Percentiles rank a stretch among this genome's conserved stretches.
phyloP scores from a whole-genome alignment of 2,888 invertebrate species.

The Mongoloraphidia duomilia region DNA sequence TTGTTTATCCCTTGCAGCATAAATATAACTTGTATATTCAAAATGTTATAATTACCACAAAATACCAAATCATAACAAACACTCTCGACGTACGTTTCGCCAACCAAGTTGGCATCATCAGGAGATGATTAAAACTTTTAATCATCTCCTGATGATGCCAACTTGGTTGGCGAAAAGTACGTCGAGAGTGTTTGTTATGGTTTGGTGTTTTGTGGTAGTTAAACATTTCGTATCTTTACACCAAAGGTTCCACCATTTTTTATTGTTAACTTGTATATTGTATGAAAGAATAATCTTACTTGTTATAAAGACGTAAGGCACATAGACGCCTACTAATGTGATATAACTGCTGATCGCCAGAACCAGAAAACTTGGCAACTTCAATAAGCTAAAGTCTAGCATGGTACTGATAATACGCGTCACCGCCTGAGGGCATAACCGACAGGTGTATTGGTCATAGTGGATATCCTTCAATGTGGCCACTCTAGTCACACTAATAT shows the following conservation, averaged over 20 bases:
- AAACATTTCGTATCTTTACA: too few relatives aligned
- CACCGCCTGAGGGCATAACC: slow-evolving; percentile 26
- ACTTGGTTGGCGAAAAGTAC: too few relatives aligned
- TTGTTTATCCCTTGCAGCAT: background rate
- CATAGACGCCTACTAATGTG: slow-evolving; percentile 61
- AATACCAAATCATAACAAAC: too few relatives aligned
- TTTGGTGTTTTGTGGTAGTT: too few relatives aligned
- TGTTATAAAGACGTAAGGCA: slow-evolving; percentile 57
- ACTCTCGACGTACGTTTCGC: too few relatives aligned
- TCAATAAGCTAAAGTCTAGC: slow-evolving; percentile 22
- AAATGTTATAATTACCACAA: too few relatives aligned
- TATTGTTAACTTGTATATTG: background rate
- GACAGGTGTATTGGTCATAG: slow-evolving; percentile 30
- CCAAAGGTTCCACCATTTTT: too few relatives aligned
- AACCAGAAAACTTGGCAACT: slow-evolving; percentile 23
- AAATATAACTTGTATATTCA: too few relatives aligned
- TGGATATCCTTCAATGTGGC: slow-evolving; percentile 32
- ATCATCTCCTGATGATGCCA: too few relatives aligned
- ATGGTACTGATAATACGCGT: slow-evolving; percentile 23
- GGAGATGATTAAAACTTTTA: too few relatives aligned
- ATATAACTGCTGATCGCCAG: slow-evolving; percentile 40
- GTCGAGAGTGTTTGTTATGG: too few relatives aligned
- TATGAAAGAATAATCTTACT: slow-evolving; percentile 14
- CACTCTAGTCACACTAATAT: slow-evolving; percentile 39
- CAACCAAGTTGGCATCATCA: too few relatives aligned